These are phyloP conservation scores for Caenorhabditis japonica DNA, from an alignment of 2,888 invertebrate genomes.

Conservation along the genomic window DNA sequence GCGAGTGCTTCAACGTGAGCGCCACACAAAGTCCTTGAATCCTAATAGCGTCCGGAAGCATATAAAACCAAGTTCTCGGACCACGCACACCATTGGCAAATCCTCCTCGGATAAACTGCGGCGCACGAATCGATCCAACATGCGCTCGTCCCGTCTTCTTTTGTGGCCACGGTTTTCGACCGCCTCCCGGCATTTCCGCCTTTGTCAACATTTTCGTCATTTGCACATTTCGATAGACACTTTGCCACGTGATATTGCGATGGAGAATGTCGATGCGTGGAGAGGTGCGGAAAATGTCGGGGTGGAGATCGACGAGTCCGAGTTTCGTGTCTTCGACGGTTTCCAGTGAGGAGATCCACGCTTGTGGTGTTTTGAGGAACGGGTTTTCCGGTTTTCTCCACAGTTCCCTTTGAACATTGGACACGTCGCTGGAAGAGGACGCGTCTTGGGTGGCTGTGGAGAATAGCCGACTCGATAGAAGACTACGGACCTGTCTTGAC, in stretches of 20 bases:
- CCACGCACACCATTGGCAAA: conserved; percentile 90
- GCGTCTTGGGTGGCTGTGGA: conserved; percentile 21
- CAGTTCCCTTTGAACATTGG: conserved; percentile 31
- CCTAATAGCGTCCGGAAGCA: conserved; percentile 87
- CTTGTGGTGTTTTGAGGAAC: conserved; percentile 62
- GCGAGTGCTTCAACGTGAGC: conserved; percentile 89
- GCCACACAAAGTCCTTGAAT: conserved; percentile 87
- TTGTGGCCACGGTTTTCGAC: conserved; percentile 92
- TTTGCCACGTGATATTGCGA: conserved; percentile 83
- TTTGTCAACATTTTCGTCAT: conserved; percentile 86
- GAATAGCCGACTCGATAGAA: conserved; percentile 20
- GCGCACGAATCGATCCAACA: conserved; percentile 92
- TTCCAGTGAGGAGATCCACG: conserved; percentile 62
- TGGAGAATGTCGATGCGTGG: conserved; percentile 75
- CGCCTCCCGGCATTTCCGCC: conserved; percentile 90
- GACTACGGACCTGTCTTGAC: conserved; percentile 26
- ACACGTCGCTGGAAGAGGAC: conserved; percentile 9
- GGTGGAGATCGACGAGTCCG: conserved; percentile 85
- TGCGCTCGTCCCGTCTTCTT: conserved; percentile 91
- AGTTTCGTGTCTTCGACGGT: conserved; percentile 54
- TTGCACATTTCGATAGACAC: conserved; percentile 79
- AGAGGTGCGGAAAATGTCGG: conserved; percentile 79
- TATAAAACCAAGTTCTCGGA: conserved; percentile 91
- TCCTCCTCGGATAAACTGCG: conserved; percentile 83
- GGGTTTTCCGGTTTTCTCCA: conserved; percentile 61